These are phyloP conservation scores for Fistularia commersonii DNA, from an alignment of 2,797 vertebrate species.

Conservation along the genomic window DNA sequence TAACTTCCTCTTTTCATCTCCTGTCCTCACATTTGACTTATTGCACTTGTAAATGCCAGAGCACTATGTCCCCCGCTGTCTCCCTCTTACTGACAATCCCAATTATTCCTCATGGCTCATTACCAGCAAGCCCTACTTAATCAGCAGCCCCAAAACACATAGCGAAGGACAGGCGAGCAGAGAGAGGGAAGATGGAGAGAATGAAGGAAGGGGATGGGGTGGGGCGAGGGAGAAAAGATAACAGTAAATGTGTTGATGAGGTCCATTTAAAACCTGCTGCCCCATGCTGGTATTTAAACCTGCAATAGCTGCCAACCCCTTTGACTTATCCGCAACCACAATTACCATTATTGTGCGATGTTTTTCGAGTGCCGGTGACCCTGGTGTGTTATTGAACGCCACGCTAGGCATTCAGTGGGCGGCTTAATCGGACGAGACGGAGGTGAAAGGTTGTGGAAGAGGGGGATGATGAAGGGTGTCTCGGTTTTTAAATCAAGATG, in stretches of 20 bases:
- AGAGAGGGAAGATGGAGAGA: not conserved
- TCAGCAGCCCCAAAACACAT: constrained; percentile 52
- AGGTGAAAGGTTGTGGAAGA: constrained; percentile 23
- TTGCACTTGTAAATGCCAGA: constrained; percentile 64
- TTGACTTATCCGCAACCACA: constrained; percentile 52
- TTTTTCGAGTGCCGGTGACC: constrained; percentile 53
- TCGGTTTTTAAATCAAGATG: constrained; percentile 7
- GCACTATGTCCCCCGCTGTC: constrained; percentile 68
- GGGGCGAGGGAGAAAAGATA: constrained; percentile 7
- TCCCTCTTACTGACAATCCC: constrained; percentile 71
- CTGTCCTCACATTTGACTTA: constrained; percentile 43
- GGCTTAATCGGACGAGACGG: constrained; percentile 41
- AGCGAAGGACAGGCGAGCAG: constrained; percentile 24
- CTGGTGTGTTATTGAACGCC: constrained; percentile 37
- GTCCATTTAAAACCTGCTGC: constrained; percentile 56
- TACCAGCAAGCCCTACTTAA: constrained; percentile 65
- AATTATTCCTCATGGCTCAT: constrained; percentile 77
- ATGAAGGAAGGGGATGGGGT: not conserved
- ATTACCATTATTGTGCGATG: constrained; percentile 44
- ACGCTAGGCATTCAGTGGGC: constrained; percentile 24
- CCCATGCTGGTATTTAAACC: constrained; percentile 65
- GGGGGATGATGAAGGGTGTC: not conserved
- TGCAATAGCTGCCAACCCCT: constrained; percentile 37
- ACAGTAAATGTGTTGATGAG: constrained; percentile 34
- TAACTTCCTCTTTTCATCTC: constrained; percentile 38